Percentiles rank a stretch among this genome's conserved stretches.
phyloP scores from a whole-genome alignment of 2,888 invertebrate genomes.

The Sarcophaga subvicina region DNA sequence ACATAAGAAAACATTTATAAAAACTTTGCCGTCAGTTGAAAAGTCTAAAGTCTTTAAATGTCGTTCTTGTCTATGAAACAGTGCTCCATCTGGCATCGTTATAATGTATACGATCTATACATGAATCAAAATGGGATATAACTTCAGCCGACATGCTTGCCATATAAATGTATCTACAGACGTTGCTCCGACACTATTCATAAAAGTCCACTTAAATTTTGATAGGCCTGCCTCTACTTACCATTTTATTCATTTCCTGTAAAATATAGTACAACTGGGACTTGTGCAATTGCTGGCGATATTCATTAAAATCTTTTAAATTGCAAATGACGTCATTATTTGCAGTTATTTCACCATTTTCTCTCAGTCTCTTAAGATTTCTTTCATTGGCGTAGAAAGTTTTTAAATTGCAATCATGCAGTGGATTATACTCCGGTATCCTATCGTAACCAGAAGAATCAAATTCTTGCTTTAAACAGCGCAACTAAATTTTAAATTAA shows the following conservation, averaged over 20 bases:
- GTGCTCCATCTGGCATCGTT: too few species aligned
- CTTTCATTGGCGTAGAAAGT: constrained; percentile 82
- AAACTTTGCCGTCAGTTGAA: too few species aligned
- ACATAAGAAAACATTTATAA: too few species aligned
- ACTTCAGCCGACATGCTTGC: too few species aligned
- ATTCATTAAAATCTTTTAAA: constrained; percentile 85
- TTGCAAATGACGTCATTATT: constrained; percentile 85
- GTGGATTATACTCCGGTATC: constrained; percentile 83
- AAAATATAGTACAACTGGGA: constrained; percentile 84
- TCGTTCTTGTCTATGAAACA: too few species aligned
- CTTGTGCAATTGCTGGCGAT: constrained; percentile 84
- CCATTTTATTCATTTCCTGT: constrained; percentile 75
- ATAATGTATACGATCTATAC: too few species aligned
- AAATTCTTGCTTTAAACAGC: constrained; percentile 76
- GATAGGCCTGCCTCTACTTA: constrained; percentile 36
- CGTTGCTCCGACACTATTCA: too few species aligned
- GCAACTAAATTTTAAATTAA: constrained; percentile 71
- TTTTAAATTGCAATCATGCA: constrained; percentile 84
- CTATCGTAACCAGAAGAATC: constrained; percentile 75
- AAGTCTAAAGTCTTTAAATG: too few species aligned
- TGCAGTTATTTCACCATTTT: constrained; percentile 84
- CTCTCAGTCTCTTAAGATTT: constrained; percentile 81
- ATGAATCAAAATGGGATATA: too few species aligned
- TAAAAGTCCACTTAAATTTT: too few species aligned
- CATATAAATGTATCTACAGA: too few species aligned